Percentiles rank a stretch among this genome's conserved stretches.
phyloP scores from a whole-genome alignment of 2,888 invertebrate genomes.

The Trimorus sp. region DNA sequence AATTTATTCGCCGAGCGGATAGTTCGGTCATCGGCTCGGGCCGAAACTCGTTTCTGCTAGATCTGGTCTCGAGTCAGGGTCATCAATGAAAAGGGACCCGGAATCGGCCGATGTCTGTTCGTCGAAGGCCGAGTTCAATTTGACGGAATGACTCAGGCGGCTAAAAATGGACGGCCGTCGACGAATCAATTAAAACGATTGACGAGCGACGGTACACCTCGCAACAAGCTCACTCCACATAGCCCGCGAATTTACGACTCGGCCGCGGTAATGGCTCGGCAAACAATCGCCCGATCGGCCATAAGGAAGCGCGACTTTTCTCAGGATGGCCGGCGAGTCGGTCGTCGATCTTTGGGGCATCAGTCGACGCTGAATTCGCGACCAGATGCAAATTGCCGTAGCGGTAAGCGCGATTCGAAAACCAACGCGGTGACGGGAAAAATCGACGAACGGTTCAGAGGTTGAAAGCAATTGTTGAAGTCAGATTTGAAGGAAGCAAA shows the following conservation, averaged over 20 bases:
- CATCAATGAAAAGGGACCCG: constrained; percentile 30
- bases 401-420: constrained; percentile 61
- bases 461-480: too few species aligned
- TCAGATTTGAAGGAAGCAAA: too few species aligned
- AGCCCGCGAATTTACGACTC: constrained; percentile 50
- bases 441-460: too few species aligned
- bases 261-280: constrained; percentile 36
- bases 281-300: constrained; percentile 57
- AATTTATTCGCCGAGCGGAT: constrained; percentile 28
- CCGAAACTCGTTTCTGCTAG: constrained; percentile 44
- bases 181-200: constrained; percentile 40
- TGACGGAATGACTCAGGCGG: constrained; percentile 33
- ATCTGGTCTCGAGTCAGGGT: constrained; percentile 29
- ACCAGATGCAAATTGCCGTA: constrained; percentile 73
- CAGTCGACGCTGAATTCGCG: constrained; percentile 68
- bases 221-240: constrained; percentile 29
- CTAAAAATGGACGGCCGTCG: constrained; percentile 19
- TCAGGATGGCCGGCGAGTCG: constrained; percentile 52
- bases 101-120: constrained; percentile 41
- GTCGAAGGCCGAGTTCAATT: constrained; percentile 32
- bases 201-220: constrained; percentile 26
- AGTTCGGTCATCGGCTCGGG: constrained; percentile 51
- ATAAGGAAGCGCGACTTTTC: constrained; percentile 64
- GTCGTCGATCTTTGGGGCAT: constrained; percentile 65
- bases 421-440: too few species aligned